These are phyloP conservation scores for Chaetoderma sp. DNA, from an alignment of 2,888 invertebrate species.

Conservation along the genomic window DNA sequence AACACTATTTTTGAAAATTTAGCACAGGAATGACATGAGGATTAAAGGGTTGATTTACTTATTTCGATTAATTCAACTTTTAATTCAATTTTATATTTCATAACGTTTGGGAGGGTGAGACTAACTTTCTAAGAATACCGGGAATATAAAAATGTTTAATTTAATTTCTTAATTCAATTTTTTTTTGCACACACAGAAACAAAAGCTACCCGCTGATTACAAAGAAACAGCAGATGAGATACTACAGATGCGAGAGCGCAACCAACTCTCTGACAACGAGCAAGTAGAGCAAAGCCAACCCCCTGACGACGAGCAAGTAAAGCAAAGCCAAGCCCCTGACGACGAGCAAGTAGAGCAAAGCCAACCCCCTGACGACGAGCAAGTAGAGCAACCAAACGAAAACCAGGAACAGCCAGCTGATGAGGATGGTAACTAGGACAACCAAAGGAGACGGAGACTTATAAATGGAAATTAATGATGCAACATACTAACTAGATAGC, in stretches of 20 bases:
- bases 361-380: background rate
- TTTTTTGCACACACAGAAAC: slow-evolving; percentile 40
- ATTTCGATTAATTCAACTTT: too few relatives aligned
- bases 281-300: slow-evolving; percentile 9
- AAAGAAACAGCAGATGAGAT: slow-evolving; percentile 48
- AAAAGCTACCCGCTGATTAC: slow-evolving; percentile 44
- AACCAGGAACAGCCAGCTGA: too few relatives aligned
- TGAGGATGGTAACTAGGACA: too few relatives aligned
- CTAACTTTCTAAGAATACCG: too few relatives aligned
- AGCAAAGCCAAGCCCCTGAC: background rate
- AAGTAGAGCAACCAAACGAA: slow-evolving; percentile 3
- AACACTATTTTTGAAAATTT: too few relatives aligned
- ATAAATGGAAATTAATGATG: too few relatives aligned
- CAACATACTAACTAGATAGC: too few relatives aligned
- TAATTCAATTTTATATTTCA: too few relatives aligned
- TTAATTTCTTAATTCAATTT: background rate
- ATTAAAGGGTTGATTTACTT: too few relatives aligned
- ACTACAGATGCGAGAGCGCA: slow-evolving; percentile 33
- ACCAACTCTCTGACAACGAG: slow-evolving; percentile 18
- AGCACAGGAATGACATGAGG: too few relatives aligned
- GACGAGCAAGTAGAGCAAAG: background rate
- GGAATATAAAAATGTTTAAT: background rate
- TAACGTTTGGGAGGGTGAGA: too few relatives aligned
- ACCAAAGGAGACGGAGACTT: too few relatives aligned
- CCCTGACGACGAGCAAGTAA: slow-evolving; percentile 11